Percentiles rank a stretch among this genome's conserved stretches.
phyloP scores from a whole-genome alignment of 2,888 invertebrate genomes.

The Pollenia griseotomentosa region DNA sequence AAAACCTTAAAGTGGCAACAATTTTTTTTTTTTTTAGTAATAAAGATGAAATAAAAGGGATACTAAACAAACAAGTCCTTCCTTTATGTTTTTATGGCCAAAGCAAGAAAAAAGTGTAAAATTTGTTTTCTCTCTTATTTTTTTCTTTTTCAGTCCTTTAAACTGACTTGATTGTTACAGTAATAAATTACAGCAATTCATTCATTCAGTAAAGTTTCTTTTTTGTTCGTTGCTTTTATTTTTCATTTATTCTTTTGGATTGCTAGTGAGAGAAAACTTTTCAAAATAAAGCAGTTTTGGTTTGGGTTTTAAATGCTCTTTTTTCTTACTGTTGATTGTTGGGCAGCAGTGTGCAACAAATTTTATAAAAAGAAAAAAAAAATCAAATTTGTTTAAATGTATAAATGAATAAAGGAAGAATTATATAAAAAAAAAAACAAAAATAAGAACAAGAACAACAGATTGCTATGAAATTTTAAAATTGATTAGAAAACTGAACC shows the following conservation, averaged over 20 bases:
- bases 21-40: conserved; percentile 38
- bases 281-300: not conserved
- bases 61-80: conserved; percentile 47
- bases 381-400: conserved; percentile 16
- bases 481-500: conserved; percentile 58
- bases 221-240: not conserved
- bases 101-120: conserved; percentile 26
- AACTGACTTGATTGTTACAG: conserved; percentile 44
- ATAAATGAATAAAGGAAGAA: conserved; percentile 2
- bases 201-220: conserved; percentile 48
- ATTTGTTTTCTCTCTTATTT: not conserved
- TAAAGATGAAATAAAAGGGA: conserved; percentile 48
- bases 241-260: conserved; percentile 21
- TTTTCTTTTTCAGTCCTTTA: not conserved
- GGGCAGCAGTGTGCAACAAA: conserved; percentile 49
- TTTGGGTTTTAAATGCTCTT: conserved; percentile 14
- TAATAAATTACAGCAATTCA: conserved; percentile 71
- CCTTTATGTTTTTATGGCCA: conserved; percentile 27
- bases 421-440: conserved; percentile 5
- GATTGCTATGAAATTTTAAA: conserved; percentile 62
- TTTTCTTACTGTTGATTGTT: conserved; percentile 29
- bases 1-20: conserved; percentile 31
- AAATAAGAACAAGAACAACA: conserved; percentile 45
- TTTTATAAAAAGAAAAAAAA: conserved; percentile 18
- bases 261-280: conserved; percentile 24